Conservation (phyloP, 2,888 invertebrate species). For the Polietes domitor region DNA sequence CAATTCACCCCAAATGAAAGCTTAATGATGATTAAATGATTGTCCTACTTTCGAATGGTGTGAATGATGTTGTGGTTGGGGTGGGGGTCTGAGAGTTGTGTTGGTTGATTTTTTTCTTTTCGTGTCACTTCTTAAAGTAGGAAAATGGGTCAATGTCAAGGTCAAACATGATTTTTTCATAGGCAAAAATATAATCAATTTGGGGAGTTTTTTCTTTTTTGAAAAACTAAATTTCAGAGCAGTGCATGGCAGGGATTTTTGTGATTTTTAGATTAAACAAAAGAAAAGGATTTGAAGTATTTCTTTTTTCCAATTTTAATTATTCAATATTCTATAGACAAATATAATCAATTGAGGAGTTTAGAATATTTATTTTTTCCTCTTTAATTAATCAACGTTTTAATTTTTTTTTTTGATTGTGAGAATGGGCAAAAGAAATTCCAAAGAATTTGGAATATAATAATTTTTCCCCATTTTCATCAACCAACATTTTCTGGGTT, state of each 20-base stretch:
- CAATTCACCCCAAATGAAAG: constrained; percentile 4
- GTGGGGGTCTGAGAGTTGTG: background rate
- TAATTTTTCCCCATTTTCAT: too few species aligned
- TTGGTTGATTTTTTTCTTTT: constrained; percentile 13
- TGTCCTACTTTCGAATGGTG: constrained; percentile 11
- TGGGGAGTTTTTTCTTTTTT: background rate
- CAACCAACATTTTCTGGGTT: too few species aligned
- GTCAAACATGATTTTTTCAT: constrained; percentile 50
- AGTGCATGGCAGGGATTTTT: background rate
- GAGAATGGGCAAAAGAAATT: too few species aligned
- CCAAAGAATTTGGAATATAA: too few species aligned
- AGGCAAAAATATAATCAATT: background rate
- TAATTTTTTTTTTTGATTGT: background rate
- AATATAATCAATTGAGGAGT: too few species aligned
- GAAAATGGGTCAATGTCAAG: constrained; percentile 68
- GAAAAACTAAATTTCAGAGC: too few species aligned
- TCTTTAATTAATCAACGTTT: too few species aligned
- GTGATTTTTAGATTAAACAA: too few species aligned
- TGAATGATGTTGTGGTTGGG: background rate
- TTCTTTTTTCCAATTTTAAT: too few species aligned
- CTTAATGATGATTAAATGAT: constrained; percentile 25
- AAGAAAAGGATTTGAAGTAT: too few species aligned
- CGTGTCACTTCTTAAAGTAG: constrained; percentile 41
- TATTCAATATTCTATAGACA: too few species aligned
- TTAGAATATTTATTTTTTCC: too few species aligned